phyloP scores from a whole-genome alignment of 2,797 vertebrate species.

The Chelidonichthys spinosus region DNA sequence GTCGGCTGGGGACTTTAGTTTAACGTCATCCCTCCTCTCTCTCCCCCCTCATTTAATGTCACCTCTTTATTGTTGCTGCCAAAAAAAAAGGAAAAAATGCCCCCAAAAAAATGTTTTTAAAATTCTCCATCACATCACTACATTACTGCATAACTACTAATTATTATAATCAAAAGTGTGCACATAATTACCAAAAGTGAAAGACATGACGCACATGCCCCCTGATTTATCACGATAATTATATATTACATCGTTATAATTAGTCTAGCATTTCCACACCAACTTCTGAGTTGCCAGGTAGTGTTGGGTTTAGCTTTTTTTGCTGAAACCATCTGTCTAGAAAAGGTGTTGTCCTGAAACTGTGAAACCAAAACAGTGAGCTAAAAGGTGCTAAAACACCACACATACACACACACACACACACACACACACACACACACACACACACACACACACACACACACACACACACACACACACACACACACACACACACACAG shows the following conservation, averaged over 20 bases:
- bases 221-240: background rate
- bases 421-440: no score
- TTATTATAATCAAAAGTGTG: background rate
- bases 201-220: background rate
- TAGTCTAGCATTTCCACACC: background rate
- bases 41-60: background rate
- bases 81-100: background rate
- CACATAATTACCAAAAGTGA: background rate
- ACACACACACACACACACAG: slow-evolving; percentile 10
- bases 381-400: background rate
- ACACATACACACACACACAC: slow-evolving; percentile 4
- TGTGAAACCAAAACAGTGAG: background rate
- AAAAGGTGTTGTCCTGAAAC: background rate
- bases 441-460: background rate
- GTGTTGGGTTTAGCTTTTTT: background rate
- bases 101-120: background rate
- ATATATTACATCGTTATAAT: background rate
- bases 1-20: background rate
- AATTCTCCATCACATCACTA: background rate
- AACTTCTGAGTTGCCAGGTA: background rate
- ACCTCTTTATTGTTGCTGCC: background rate
- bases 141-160: background rate
- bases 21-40: background rate
- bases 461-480: background rate
- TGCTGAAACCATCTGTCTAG: background rate